phyloP scores from a whole-genome alignment of 37 sponge, comb jelly and placozoan species.

The Theonella swinhoei region DNA sequence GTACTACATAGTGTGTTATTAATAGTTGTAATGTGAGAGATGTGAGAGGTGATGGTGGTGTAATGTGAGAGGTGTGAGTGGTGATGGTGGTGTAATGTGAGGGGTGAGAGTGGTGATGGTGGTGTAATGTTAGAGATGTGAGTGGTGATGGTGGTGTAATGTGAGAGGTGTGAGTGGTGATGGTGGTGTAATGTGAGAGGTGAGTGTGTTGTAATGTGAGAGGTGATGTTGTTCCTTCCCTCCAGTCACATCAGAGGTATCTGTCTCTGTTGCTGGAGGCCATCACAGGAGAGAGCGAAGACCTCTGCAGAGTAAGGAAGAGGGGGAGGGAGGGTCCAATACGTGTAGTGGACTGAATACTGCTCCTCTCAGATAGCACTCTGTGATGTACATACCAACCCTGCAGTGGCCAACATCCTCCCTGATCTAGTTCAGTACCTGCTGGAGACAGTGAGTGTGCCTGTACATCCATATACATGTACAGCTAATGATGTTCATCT shows the following conservation, averaged over 20 bases:
- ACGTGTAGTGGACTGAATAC: too few species aligned
- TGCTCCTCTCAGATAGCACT: slow-evolving; percentile 77
- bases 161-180: not conserved
- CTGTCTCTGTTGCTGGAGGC: slow-evolving; percentile 71
- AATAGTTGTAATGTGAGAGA: too few species aligned
- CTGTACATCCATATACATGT: not conserved
- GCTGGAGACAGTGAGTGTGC: slow-evolving; percentile 43
- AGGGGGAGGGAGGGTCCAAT: slow-evolving; percentile 13
- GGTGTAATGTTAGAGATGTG: too few species aligned
- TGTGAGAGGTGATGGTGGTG: not conserved
- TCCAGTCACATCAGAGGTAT: slow-evolving; percentile 58
- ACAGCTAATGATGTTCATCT: not conserved
- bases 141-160: not conserved
- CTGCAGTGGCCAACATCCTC: slow-evolving; percentile 49
- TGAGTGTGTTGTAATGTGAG: not conserved
- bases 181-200: not conserved
- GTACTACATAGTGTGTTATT: not conserved
- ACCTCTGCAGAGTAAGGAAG: slow-evolving; percentile 58
- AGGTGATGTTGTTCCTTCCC: too few species aligned
- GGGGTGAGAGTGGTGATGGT: too few species aligned
- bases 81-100: not conserved
- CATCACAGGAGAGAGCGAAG: slow-evolving; percentile 66
- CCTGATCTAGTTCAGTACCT: slow-evolving; percentile 65
- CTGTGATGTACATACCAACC: slow-evolving; percentile 54
- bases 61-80: not conserved